phyloP scores from a whole-genome alignment of 2,888 invertebrate genomes.

The Spialia ferax region DNA sequence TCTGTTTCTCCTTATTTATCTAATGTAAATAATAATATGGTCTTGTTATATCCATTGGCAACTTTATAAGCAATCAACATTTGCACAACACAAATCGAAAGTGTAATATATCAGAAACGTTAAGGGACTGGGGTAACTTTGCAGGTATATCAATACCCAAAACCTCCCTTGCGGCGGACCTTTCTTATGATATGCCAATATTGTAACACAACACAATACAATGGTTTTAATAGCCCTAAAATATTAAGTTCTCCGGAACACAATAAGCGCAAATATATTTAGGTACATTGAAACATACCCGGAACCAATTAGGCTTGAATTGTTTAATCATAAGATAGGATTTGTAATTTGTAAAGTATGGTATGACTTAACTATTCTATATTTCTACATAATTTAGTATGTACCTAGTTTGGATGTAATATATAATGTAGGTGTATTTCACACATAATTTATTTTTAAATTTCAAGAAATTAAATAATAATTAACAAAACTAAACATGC shows the following conservation, averaged over 20 bases:
- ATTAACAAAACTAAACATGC: too few relatives aligned
- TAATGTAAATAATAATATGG: neutral
- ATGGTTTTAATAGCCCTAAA: conserved; percentile 31
- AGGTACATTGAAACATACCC: neutral
- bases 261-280: neutral
- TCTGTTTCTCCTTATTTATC: neutral
- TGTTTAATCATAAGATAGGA: neutral
- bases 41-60: neutral
- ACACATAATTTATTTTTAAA: too few relatives aligned
- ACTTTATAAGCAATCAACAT: neutral
- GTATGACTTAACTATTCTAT: too few relatives aligned
- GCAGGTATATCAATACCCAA: conserved; percentile 33
- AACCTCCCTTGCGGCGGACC: conserved; percentile 26
- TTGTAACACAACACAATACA: conserved; percentile 29
- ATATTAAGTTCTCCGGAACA: conserved; percentile 5
- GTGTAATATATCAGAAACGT: conserved; percentile 22
- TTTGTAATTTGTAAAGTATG: neutral
- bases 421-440: too few relatives aligned
- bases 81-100: conserved; percentile 2
- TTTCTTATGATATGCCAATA: conserved; percentile 32
- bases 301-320: neutral
- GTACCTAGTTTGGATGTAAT: too few relatives aligned
- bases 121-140: conserved; percentile 26
- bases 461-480: too few relatives aligned
- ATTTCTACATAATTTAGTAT: too few relatives aligned